Percentiles rank a stretch among this genome's conserved stretches.
Conservation (phyloP, 2,888 invertebrate species). For the Spisula solida region DNA sequence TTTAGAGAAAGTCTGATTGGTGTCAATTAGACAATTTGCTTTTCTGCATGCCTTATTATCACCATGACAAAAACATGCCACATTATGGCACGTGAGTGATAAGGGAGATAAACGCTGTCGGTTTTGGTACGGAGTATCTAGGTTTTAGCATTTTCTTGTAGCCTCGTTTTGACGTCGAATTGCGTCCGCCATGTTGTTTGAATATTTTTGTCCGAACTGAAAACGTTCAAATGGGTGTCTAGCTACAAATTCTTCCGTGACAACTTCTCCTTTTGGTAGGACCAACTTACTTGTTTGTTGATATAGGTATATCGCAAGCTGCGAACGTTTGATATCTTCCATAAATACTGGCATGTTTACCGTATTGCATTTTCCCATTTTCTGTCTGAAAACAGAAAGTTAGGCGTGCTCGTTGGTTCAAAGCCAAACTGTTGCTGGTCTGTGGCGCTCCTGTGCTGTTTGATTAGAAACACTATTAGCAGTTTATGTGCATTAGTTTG, state of each 20-base stretch:
- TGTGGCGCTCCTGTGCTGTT: too few relatives aligned
- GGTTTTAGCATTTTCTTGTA: neutral
- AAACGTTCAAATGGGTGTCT: neutral
- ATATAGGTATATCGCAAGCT: neutral
- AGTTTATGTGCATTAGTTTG: too few relatives aligned
- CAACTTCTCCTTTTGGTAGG: neutral
- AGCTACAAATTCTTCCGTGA: neutral
- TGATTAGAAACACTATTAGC: too few relatives aligned
- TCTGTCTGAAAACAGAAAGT: neutral
- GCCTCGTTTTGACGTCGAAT: neutral
- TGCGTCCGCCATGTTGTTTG: slow-evolving; percentile 27
- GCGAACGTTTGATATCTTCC: neutral
- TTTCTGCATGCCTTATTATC: too few relatives aligned
- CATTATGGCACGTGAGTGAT: too few relatives aligned
- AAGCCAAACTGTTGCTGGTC: too few relatives aligned
- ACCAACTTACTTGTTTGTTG: neutral
- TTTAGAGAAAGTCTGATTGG: too few relatives aligned
- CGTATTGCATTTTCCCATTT: neutral
- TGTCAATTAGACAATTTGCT: too few relatives aligned
- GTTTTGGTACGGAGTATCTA: neutral
- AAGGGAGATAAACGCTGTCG: neutral
- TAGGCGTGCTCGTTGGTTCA: neutral
- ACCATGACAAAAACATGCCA: too few relatives aligned
- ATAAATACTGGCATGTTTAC: neutral
- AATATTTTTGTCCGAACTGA: slow-evolving; percentile 8